A percentile compares a stretch with the other conserved stretches of the same genome.
These are phyloP conservation scores for Tapera naevia DNA, from an alignment of 2,797 vertebrate genomes.

Conservation along the genomic window DNA sequence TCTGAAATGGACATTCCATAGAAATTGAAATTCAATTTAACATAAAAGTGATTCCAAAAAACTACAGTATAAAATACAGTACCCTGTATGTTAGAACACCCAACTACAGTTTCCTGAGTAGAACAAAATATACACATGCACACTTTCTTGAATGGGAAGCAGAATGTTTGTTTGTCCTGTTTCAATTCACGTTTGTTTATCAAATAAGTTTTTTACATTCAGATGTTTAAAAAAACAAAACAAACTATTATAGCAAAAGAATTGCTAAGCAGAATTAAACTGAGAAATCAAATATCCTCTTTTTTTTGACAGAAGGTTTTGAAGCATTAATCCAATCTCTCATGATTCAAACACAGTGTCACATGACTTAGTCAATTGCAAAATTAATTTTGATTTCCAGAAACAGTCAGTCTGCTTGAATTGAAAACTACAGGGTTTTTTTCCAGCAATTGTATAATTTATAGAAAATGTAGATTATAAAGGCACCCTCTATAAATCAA, in stretches of 20 bases:
- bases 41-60: background rate
- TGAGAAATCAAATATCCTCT: background rate
- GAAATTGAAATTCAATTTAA: background rate
- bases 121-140: background rate
- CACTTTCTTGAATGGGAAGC: background rate
- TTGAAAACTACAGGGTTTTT: background rate
- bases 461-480: background rate
- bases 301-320: background rate
- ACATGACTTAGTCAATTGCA: background rate
- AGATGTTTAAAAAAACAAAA: background rate
- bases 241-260: background rate
- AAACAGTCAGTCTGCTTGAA: background rate
- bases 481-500: background rate
- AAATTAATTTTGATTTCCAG: background rate
- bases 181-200: background rate
- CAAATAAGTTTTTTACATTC: background rate
- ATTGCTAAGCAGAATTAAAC: background rate
- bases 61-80: background rate
- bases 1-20: background rate
- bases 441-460: background rate
- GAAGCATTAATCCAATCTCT: background rate
- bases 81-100: background rate
- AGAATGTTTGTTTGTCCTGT: background rate
- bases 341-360: background rate
- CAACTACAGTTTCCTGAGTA: background rate